A percentile compares a stretch with the other conserved stretches of the same genome.
Conservation (phyloP, 2,797 vertebrate genomes). For the Semotilus atromaculatus region DNA sequence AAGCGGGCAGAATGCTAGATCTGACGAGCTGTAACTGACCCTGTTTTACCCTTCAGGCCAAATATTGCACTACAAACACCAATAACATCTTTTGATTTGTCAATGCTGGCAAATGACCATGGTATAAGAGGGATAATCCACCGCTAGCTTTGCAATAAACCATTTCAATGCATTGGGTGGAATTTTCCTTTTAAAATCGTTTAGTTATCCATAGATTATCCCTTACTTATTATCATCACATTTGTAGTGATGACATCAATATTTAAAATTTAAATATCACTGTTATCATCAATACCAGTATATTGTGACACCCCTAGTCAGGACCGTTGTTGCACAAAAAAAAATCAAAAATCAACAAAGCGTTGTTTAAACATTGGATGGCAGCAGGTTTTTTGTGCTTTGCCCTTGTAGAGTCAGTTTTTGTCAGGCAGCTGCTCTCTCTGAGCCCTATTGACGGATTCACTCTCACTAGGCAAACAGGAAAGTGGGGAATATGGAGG, state of each 20-base stretch:
- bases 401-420: slow-evolving; percentile 29
- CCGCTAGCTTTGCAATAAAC: too few relatives aligned
- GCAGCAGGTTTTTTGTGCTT: background rate
- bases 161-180: background rate
- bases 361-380: background rate
- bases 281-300: too few relatives aligned
- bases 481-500: slow-evolving; percentile 61
- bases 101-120: background rate
- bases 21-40: background rate
- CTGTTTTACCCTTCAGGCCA: background rate
- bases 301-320: background rate
- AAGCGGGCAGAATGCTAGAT: background rate
- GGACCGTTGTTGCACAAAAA: background rate
- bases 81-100: background rate
- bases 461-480: slow-evolving; percentile 61
- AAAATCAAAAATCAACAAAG: background rate
- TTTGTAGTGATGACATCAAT: background rate
- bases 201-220: background rate
- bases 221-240: background rate
- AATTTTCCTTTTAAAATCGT: background rate
- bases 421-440: slow-evolving; percentile 41
- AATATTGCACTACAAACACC: background rate
- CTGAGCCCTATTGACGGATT: slow-evolving; percentile 24
- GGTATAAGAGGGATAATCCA: background rate
- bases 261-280: background rate